phyloP scores from a whole-genome alignment of 2,888 invertebrate species.

The Fragum sueziense region DNA sequence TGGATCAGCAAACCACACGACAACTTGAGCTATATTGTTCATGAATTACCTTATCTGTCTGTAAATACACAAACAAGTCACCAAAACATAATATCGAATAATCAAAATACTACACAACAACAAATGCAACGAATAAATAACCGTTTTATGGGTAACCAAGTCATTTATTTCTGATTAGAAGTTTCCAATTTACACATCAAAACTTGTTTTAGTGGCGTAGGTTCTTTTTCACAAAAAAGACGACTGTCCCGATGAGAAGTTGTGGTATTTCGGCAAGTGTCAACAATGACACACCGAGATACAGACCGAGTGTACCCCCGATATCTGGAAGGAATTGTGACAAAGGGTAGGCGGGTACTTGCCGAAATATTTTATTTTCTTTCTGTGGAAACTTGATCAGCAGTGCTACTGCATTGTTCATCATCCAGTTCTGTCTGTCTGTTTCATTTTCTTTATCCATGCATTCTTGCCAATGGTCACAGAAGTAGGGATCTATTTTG shows the following conservation, averaged over 20 bases:
- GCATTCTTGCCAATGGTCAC: not conserved
- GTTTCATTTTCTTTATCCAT: not conserved
- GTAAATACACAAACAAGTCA: too few relatives aligned
- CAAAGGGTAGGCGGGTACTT: not conserved
- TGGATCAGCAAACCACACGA: not conserved
- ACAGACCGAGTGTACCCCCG: not conserved
- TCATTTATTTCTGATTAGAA: too few relatives aligned
- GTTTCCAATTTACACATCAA: too few relatives aligned
- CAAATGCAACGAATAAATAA: too few relatives aligned
- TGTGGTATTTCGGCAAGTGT: not conserved
- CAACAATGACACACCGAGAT: not conserved
- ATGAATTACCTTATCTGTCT: too few relatives aligned
- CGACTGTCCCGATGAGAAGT: not conserved
- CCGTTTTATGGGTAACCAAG: too few relatives aligned
- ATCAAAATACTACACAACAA: too few relatives aligned
- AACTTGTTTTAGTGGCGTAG: too few relatives aligned
- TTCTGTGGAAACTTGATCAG: not conserved
- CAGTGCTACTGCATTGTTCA: not conserved
- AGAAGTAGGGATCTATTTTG: not conserved
- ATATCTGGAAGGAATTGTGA: not conserved
- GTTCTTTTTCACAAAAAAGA: not conserved
- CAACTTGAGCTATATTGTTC: not conserved
- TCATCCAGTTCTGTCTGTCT: not conserved
- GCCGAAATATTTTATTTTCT: not conserved
- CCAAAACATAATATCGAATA: too few relatives aligned